These are phyloP conservation scores for Mellilla xanthometata DNA, from an alignment of 2,888 invertebrate genomes.

Conservation along the genomic window DNA sequence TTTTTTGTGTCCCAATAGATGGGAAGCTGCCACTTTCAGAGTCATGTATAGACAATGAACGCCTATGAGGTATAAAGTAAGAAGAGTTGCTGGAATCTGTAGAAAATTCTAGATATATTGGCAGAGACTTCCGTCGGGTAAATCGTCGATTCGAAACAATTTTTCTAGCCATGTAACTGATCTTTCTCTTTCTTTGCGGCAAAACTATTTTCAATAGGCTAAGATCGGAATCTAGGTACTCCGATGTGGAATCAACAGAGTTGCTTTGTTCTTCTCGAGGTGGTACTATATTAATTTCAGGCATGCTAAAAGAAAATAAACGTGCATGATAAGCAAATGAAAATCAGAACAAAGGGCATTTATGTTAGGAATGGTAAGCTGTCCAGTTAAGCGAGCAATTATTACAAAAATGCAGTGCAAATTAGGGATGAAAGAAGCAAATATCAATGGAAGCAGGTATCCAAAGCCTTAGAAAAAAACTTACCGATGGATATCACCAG, in stretches of 20 bases:
- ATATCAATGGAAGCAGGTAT: constrained; percentile 70
- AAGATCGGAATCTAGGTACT: constrained; percentile 63
- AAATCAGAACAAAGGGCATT: constrained; percentile 11
- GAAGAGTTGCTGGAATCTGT: constrained; percentile 51
- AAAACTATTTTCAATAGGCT: constrained; percentile 42
- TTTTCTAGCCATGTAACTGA: constrained; percentile 30
- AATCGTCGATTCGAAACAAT: constrained; percentile 32
- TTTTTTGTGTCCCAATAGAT: constrained; percentile 41
- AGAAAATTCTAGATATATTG: constrained; percentile 42
- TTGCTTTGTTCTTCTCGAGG: constrained; percentile 39
- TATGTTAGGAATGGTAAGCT: background rate
- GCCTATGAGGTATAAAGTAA: constrained; percentile 32
- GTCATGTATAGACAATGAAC: constrained; percentile 33
- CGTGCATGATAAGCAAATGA: constrained; percentile 17
- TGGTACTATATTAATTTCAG: constrained; percentile 32
- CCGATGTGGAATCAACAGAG: constrained; percentile 61
- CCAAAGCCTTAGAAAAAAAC: constrained; percentile 3
- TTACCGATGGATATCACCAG: constrained; percentile 8
- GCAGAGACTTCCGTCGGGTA: constrained; percentile 34
- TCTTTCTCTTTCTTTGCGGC: constrained; percentile 46
- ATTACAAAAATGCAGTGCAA: constrained; percentile 18
- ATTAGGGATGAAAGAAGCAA: constrained; percentile 25
- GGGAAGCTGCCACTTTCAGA: constrained; percentile 64
- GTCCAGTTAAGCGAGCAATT: background rate
- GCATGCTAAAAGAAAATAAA: constrained; percentile 46